Base-by-base conservation (phyloP, 1,140 invertebrate species). In the Brachionus koreanus region DNA sequence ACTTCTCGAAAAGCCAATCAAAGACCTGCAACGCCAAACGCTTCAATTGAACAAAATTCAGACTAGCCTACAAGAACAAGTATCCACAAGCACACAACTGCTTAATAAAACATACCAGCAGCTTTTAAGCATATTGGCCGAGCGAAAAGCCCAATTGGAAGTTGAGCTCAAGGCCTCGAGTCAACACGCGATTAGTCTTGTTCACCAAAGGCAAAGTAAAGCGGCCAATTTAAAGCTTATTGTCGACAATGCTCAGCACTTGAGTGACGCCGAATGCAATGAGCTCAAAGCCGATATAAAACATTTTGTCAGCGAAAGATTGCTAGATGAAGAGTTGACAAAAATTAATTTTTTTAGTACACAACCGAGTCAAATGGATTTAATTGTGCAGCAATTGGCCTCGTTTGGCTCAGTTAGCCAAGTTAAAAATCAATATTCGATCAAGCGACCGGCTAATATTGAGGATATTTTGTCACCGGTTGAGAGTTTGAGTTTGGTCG, bases 1-100 rank as follows among this genome's bases (percentile, higher is more conserved):
- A 29, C 12, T 74, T 6, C 37, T 79, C 6, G 76, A 79, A 63
- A 79, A 79, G 39, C 37, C 49, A 2, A 10, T 19, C 23, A 79
- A 79, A 61, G 76, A 79, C 39, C 37, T 79, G 39, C 49, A 79
- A 5, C 25, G 76, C n/a, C 76, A 79, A 35, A 79, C 37, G 2
- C 4, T 25, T n/a, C 49, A 57, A 37, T 43, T 79, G 76, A 63
- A n/a, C 19, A 79, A 79, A 25, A 29, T 79, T 0, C 7, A 39
- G 19, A 1, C 35, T 7, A 42, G 35, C 4, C 12, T 79, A 13
- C n/a, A 61, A 10, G 43, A 42, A 0, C 19, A 79, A 5, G 12
- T 42, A 2, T n/a, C 16, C 10, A 37, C 19, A 19, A 25, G 29
- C 57, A 33, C 9, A 0, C 13, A 42, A 16, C 23, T 61, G 35